Percentiles rank a stretch among this genome's conserved stretches.
Conservation (phyloP, 2,797 vertebrate species). For the Poliocrania exsul region DNA sequence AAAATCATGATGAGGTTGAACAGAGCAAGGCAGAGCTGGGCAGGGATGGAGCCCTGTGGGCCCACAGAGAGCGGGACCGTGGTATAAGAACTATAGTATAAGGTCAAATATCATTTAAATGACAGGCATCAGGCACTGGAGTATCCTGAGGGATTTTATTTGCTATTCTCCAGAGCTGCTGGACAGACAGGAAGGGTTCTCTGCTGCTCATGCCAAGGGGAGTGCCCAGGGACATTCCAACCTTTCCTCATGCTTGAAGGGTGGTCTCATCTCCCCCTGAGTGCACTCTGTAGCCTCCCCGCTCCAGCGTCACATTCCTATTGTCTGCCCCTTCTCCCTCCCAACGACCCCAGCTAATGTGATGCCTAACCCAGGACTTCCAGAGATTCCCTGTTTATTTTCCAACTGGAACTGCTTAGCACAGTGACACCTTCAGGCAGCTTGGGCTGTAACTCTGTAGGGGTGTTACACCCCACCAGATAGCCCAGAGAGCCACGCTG, state of each 20-base stretch:
- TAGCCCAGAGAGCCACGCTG: background rate
- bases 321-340: background rate
- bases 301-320: background rate
- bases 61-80: background rate
- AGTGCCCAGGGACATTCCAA: background rate
- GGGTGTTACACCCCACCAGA: background rate
- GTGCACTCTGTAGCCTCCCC: background rate
- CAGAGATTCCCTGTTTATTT: background rate
- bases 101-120: background rate
- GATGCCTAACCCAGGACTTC: background rate
- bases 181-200: background rate
- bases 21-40: background rate
- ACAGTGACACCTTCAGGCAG: background rate
- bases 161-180: background rate
- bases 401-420: background rate
- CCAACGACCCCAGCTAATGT: background rate
- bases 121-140: background rate
- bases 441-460: background rate
- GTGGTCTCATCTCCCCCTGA: background rate
- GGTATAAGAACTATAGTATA: background rate
- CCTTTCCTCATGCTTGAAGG: background rate
- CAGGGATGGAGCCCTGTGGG: background rate
- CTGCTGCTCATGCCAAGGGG: background rate
- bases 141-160: background rate
- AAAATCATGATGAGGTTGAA: background rate